Conservation (phyloP, 2,888 invertebrate species). For the Leucozona laternaria region DNA sequence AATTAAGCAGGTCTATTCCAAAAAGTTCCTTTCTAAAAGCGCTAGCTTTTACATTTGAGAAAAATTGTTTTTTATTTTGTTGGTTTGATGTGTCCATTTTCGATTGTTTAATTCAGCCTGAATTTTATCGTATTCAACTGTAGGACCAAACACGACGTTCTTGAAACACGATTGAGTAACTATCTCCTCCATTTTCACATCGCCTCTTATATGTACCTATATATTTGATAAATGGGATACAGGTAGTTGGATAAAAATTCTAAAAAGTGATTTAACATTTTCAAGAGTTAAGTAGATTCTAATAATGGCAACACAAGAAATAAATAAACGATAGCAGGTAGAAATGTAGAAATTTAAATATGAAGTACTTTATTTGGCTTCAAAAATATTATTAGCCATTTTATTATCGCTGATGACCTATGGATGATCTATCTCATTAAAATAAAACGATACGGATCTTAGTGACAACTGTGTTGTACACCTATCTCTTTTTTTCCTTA, state of each 20-base stretch:
- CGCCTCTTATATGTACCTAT: neutral
- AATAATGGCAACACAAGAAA: neutral
- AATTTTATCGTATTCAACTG: no score
- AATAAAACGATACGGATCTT: no score
- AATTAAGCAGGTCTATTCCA: neutral
- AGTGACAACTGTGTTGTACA: no score
- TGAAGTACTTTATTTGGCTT: no score
- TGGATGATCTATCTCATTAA: no score
- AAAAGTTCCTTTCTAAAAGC: neutral
- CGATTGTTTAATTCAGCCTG: no score
- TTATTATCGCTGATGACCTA: no score
- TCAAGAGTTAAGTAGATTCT: neutral
- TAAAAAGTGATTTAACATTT: neutral
- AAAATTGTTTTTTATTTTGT: neutral
- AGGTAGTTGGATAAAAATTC: neutral
- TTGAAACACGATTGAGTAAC: neutral
- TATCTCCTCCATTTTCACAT: neutral
- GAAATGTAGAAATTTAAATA: neutral
- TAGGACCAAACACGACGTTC: no score
- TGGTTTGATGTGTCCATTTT: neutral
- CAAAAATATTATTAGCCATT: no score
- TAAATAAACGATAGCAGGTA: neutral
- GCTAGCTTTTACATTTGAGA: neutral
- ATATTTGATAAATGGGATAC: neutral
- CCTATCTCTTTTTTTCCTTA: no score